Evolutionary conservation across 2,113 vertebrate species (phyloP), one percentile per base, ranked within the genome.

Genomic region (Cyphomyrus discorhynchus): DNA sequence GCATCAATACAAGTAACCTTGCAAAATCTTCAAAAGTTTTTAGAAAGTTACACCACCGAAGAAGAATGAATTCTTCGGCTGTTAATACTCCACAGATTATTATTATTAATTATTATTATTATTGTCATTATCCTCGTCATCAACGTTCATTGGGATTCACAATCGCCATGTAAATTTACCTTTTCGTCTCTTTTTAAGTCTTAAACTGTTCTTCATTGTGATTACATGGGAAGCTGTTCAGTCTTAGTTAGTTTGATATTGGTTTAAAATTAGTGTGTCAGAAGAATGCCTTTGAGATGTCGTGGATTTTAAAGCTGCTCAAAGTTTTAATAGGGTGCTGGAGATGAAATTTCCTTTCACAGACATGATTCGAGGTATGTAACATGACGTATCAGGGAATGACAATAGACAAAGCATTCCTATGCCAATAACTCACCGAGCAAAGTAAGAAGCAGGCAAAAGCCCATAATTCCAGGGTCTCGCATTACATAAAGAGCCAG

Each of bases 401-500:
- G 45, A 84, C 82, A 84, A 84, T 84, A 84, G 82, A 84, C 82
- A 84, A 84, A 84, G 82, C 82, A 84, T 84, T 84, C 82, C 82
- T 84, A 47, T 47, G 82, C 46, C 82, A 84, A 84, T 84, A 84
- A 84, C 82, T 47, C 82, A 84, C 17, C 17, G 82, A n/a, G 45
- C 82, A 46, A 47, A 84, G 9, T 84, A 45, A 47, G 45, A 47
- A 84, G 35, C 15, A n/a, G 82, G 19, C 39, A 24, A 19, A 47
- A 47, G 13, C 82, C 82, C 39, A n/a, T 84, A 84, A 84, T 84
- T 84, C 82, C 9, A 11, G 45, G 45, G 82, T 84, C 82, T 84
- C 82, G 42, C 82, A 47, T 84, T 84, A 84, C 82, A 84, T 84
- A 42, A 56, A 47, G 39, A 84, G 42, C 82, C 15, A 82, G 19